These are phyloP conservation scores for Hippocampus mohnikei DNA, from an alignment of 2,113 vertebrate species.

Conservation along the genomic window DNA sequence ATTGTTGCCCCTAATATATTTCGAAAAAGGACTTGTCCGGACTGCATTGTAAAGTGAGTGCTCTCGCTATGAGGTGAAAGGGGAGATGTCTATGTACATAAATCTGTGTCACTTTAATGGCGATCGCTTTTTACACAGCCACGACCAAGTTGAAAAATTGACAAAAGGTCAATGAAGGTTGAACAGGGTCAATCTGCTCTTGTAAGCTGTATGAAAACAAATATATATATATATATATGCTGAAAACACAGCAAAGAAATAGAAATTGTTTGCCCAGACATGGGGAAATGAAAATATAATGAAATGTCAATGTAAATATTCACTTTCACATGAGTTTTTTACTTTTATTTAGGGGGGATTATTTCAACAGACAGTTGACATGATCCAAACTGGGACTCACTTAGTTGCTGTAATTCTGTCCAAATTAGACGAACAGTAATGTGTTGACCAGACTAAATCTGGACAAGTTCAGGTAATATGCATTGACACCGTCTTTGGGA, in stretches of 20 bases:
- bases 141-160: slow-evolving; percentile 46
- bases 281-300: background rate
- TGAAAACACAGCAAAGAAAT: background rate
- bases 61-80: slow-evolving; percentile 6
- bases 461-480: slow-evolving; percentile 26
- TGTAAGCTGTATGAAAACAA: slow-evolving; percentile 9
- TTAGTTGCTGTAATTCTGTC: background rate
- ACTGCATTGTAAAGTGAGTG: slow-evolving; percentile 29
- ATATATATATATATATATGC: background rate
- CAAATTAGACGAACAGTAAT: slow-evolving; percentile 16
- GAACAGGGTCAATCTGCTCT: slow-evolving; percentile 22
- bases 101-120: slow-evolving; percentile 53
- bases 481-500: background rate
- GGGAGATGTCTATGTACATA: slow-evolving; percentile 28
- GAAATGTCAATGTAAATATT: background rate
- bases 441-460: slow-evolving; percentile 6
- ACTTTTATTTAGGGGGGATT: background rate
- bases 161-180: slow-evolving; percentile 43
- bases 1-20: background rate
- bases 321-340: background rate
- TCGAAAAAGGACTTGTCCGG: background rate
- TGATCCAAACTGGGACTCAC: background rate
- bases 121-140: slow-evolving; percentile 33
- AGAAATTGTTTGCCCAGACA: background rate
- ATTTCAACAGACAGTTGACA: too few species aligned